phyloP scores from a whole-genome alignment of 2,888 invertebrate species.

The Acanthosoma haemorrhoidale region DNA sequence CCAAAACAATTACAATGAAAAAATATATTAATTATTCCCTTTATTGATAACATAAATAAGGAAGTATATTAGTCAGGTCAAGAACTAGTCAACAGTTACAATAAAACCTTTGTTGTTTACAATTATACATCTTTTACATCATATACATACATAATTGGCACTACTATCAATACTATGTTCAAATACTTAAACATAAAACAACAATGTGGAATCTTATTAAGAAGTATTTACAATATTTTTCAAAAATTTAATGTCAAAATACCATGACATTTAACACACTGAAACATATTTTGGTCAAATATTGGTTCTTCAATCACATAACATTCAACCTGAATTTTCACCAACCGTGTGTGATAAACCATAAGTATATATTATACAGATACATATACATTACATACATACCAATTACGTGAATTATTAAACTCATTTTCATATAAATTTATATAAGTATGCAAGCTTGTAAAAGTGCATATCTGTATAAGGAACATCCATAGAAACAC shows the following conservation, averaged over 20 bases:
- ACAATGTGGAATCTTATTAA: conserved; percentile 11
- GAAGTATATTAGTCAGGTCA: background rate
- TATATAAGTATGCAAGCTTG: background rate
- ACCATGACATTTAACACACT: background rate
- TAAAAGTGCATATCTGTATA: no score
- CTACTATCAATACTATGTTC: conserved; percentile 19
- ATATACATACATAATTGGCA: conserved; percentile 24
- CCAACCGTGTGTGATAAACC: background rate
- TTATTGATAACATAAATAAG: background rate
- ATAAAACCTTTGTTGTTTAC: background rate
- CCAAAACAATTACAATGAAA: background rate
- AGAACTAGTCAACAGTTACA: background rate
- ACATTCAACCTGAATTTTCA: background rate
- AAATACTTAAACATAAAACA: background rate
- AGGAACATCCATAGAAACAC: no score
- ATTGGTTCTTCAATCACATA: background rate
- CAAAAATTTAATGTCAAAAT: background rate
- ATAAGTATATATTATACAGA: background rate
- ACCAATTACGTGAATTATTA: background rate
- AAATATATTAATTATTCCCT: background rate
- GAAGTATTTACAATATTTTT: conserved; percentile 15
- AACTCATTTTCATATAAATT: background rate
- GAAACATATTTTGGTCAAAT: background rate
- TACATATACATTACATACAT: background rate
- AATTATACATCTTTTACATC: conserved; percentile 10